phyloP scores from a whole-genome alignment of 2,888 invertebrate species.

The Drosophila pseudotakahashii region DNA sequence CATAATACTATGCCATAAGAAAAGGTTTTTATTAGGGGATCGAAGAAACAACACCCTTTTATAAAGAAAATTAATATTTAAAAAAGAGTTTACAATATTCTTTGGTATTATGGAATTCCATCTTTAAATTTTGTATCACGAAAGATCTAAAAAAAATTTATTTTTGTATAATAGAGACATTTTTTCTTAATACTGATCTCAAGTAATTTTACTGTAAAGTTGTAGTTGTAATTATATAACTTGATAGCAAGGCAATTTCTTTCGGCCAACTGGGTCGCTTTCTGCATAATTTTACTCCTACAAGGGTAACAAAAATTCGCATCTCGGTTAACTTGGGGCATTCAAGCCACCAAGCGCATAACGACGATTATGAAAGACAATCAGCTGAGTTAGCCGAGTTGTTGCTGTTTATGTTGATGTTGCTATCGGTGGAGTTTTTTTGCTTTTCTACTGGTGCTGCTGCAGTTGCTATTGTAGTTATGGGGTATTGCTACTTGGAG shows the following conservation, averaged over 20 bases:
- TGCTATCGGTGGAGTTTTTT: conserved; percentile 38
- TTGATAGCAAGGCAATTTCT: not conserved
- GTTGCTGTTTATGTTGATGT: conserved; percentile 32
- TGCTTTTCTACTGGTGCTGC: conserved; percentile 4
- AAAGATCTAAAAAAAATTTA: too few relatives aligned
- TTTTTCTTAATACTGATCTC: too few relatives aligned
- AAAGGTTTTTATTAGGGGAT: too few relatives aligned
- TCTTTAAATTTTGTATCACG: too few relatives aligned
- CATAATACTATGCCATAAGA: conserved; percentile 1
- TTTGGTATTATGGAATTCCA: too few relatives aligned
- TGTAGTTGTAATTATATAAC: not conserved
- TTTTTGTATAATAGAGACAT: not conserved
- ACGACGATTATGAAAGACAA: conserved; percentile 76
- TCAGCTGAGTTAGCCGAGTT: conserved; percentile 65
- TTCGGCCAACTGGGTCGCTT: not conserved
- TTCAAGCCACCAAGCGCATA: conserved; percentile 4
- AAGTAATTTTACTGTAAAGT: too few relatives aligned
- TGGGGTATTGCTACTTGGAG: conserved; percentile 52
- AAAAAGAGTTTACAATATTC: too few relatives aligned
- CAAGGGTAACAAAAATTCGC: conserved; percentile 14
- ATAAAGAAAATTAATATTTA: too few relatives aligned
- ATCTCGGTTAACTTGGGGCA: not conserved
- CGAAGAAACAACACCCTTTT: conserved; percentile 5
- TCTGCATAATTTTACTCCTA: not conserved
- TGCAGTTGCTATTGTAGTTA: conserved; percentile 27